These are phyloP conservation scores for Caenorhabditis uteleia DNA, from an alignment of 2,888 invertebrate species.

Conservation along the genomic window DNA sequence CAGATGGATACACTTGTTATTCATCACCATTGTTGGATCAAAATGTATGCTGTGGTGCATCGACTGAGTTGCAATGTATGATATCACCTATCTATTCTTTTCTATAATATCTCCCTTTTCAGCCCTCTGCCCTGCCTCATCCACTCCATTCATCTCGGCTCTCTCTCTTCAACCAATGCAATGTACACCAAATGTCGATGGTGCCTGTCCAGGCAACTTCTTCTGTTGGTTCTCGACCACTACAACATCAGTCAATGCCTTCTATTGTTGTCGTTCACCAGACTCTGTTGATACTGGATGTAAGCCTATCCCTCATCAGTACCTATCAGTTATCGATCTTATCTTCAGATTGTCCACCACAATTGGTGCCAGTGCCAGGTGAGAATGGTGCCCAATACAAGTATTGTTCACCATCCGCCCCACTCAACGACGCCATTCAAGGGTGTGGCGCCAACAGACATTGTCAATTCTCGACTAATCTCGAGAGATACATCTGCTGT, in stretches of 20 bases:
- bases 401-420: slow-evolving; percentile 67
- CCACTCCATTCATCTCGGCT: slow-evolving; percentile 68
- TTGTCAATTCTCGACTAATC: slow-evolving; percentile 66
- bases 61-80: slow-evolving; percentile 63
- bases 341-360: slow-evolving; percentile 66
- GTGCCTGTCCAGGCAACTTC: slow-evolving; percentile 68
- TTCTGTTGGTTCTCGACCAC: slow-evolving; percentile 69
- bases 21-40: slow-evolving; percentile 65
- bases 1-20: slow-evolving; percentile 68
- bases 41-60: slow-evolving; percentile 68
- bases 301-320: slow-evolving; percentile 37
- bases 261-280: slow-evolving; percentile 69
- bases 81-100: too few relatives aligned
- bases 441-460: slow-evolving; percentile 68
- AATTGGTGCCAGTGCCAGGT: slow-evolving; percentile 68
- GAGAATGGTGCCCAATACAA: slow-evolving; percentile 66
- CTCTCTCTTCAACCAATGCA: slow-evolving; percentile 69
- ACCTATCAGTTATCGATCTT: neutral
- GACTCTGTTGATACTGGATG: slow-evolving; percentile 68
- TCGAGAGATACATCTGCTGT: slow-evolving; percentile 67
- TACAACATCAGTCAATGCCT: slow-evolving; percentile 65
- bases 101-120: slow-evolving; percentile 9
- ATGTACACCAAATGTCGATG: slow-evolving; percentile 69
- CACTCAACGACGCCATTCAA: slow-evolving; percentile 66
- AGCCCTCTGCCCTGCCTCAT: slow-evolving; percentile 66